These are phyloP conservation scores for Serilophus lunatus DNA, from an alignment of 2,113 vertebrate species.

Conservation along the genomic window DNA sequence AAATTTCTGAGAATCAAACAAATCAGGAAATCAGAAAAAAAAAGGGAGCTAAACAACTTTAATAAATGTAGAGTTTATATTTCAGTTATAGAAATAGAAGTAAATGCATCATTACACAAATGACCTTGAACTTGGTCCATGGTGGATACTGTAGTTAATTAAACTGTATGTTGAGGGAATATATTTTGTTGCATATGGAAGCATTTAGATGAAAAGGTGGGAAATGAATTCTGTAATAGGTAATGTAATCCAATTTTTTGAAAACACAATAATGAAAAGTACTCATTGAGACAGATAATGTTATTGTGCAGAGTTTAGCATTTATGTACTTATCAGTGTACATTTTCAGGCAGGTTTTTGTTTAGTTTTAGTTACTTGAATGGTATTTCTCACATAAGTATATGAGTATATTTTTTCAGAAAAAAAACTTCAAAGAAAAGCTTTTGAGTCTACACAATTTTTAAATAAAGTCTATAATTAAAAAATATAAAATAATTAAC, in stretches of 20 bases:
- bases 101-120: too few species aligned
- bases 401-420: background rate
- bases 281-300: background rate
- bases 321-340: background rate
- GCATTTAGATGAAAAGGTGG: too few species aligned
- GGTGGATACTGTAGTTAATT: too few species aligned
- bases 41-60: background rate
- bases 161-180: too few species aligned
- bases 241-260: too few species aligned
- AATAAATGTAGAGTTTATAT: too few species aligned
- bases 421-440: too few species aligned
- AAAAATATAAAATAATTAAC: background rate
- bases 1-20: background rate
- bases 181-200: too few species aligned
- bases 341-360: background rate
- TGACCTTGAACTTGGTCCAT: too few species aligned
- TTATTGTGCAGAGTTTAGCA: background rate
- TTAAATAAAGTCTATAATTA: too few species aligned
- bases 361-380: background rate
- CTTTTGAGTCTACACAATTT: background rate
- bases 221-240: too few species aligned
- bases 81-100: too few species aligned
- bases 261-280: background rate
- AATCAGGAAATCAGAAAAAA: background rate
- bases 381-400: background rate